Conservation (phyloP, 1,140 invertebrate genomes). For the Lineus longissimus region DNA sequence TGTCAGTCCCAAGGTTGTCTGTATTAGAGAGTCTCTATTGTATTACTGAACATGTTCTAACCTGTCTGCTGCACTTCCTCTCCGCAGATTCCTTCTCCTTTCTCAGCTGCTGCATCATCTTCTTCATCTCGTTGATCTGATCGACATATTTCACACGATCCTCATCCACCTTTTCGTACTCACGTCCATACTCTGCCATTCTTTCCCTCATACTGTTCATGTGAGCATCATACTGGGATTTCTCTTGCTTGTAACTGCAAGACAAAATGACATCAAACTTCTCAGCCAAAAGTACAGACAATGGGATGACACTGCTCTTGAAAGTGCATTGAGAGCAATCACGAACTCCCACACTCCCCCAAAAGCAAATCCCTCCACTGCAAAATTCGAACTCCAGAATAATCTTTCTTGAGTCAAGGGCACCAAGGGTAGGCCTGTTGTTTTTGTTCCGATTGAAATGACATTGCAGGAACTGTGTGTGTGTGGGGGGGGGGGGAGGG, state of each 20-base stretch:
- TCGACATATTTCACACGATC: conserved; percentile 35
- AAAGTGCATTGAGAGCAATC: not conserved
- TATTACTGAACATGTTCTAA: too few species aligned
- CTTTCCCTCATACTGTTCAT: conserved; percentile 34
- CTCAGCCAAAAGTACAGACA: not conserved
- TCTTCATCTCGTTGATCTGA: conserved; percentile 42
- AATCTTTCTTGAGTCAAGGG: too few species aligned
- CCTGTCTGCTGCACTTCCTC: conserved; percentile 47
- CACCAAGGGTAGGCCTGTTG: too few species aligned
- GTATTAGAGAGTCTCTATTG: too few species aligned
- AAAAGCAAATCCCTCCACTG: too few species aligned
- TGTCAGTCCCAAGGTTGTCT: too few species aligned
- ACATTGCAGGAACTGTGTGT: too few species aligned
- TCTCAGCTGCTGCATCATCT: conserved; percentile 26
- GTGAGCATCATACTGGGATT: conserved; percentile 30
- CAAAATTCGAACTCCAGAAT: too few species aligned
- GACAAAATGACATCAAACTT: not conserved
- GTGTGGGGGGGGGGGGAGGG: too few species aligned
- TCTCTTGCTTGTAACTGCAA: conserved; percentile 20
- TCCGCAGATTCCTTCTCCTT: conserved; percentile 44
- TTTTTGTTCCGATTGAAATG: too few species aligned
- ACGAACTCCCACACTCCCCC: not conserved
- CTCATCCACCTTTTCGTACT: conserved; percentile 41
- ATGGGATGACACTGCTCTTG: too few species aligned
- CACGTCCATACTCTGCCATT: conserved; percentile 30